Percentiles rank a stretch among this genome's conserved stretches.
Conservation (phyloP, 2,888 invertebrate genomes). For the Phalangium opilio region DNA sequence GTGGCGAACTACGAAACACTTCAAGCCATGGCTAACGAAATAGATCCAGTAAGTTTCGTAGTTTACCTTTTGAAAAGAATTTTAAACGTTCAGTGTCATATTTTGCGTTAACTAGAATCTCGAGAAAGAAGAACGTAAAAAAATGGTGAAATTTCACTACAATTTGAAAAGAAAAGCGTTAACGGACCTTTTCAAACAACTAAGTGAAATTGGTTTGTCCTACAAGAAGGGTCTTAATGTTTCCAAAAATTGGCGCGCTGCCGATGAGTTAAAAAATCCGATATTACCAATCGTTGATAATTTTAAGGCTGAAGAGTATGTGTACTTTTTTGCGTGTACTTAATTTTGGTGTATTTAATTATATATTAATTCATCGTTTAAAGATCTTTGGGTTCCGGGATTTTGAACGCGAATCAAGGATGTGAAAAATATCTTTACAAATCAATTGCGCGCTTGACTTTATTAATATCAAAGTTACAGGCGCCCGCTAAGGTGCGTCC, state of each 20-base stretch:
- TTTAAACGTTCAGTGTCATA: not conserved
- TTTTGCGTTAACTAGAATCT: conserved; percentile 2
- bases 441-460: conserved; percentile 50
- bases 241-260: conserved; percentile 21
- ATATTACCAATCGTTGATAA: no score
- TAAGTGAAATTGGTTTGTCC: conserved; percentile 38
- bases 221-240: conserved; percentile 47
- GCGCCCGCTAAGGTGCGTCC: conserved; percentile 42
- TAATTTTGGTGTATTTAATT: no score
- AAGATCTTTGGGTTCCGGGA: no score
- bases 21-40: no score
- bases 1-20: not conserved
- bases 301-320: no score
- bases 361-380: no score
- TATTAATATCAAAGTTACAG: conserved; percentile 42
- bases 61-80: no score
- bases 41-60: no score
- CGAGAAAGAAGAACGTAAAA: conserved; percentile 7
- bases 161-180: conserved; percentile 72
- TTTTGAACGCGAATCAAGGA: no score
- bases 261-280: conserved; percentile 11
- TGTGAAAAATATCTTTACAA: conserved; percentile 47
- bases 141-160: conserved; percentile 34
- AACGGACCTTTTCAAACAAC: conserved; percentile 65
- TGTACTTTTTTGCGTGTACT: no score